Conservation (phyloP, 2,888 invertebrate species). For the Himalopsyche anomala region DNA sequence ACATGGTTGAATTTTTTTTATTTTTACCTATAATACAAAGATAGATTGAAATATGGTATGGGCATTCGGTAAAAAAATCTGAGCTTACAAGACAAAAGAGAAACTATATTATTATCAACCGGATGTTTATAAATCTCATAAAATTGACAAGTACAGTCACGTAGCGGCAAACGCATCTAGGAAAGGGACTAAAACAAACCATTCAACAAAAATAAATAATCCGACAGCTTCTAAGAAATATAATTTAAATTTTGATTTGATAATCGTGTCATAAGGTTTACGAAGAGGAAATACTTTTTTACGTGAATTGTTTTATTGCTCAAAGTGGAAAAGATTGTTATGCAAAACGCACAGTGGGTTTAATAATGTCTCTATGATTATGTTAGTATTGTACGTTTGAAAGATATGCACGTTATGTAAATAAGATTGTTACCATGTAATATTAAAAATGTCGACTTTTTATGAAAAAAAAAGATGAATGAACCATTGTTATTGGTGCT, state of each 20-base stretch:
- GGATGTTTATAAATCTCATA: constrained; percentile 1
- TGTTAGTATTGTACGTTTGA: no score
- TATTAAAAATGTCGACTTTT: no score
- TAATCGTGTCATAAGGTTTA: background rate
- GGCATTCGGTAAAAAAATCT: no score
- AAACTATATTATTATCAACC: background rate
- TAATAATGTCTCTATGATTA: no score
- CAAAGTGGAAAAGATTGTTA: background rate
- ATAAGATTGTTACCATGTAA: no score
- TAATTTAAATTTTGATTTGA: background rate
- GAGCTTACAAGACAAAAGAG: no score
- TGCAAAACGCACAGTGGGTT: background rate
- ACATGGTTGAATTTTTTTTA: no score
- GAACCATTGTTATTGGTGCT: no score
- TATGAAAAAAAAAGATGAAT: no score
- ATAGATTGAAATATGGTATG: no score
- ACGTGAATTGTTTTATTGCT: background rate
- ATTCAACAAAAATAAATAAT: background rate
- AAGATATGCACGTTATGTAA: no score
- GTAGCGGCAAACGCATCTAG: background rate
- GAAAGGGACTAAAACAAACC: background rate
- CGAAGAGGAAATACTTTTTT: background rate
- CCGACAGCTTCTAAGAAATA: background rate
- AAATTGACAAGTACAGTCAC: background rate
- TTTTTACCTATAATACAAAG: no score